phyloP scores from a whole-genome alignment of 2,797 vertebrate genomes.

The Potorous gilbertii region DNA sequence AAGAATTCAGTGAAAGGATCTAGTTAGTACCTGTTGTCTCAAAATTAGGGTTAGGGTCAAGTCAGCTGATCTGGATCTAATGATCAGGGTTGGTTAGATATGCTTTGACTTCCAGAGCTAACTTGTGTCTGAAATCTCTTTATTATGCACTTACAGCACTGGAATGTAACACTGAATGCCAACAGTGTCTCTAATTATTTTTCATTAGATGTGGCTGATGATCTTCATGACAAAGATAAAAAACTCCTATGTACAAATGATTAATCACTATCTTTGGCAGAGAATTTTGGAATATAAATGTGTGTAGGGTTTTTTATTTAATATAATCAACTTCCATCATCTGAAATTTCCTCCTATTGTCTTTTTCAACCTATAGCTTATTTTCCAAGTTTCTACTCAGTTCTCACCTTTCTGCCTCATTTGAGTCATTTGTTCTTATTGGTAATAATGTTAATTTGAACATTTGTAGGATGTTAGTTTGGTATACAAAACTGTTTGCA shows the following conservation, averaged over 20 bases:
- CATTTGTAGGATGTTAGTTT: background rate
- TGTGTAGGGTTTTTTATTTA: background rate
- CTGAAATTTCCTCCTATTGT: background rate
- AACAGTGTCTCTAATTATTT: background rate
- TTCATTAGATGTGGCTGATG: background rate
- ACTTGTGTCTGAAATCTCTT: background rate
- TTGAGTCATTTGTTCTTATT: constrained; percentile 10
- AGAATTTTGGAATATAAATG: background rate
- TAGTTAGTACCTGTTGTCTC: background rate
- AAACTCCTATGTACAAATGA: background rate
- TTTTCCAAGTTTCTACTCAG: constrained; percentile 5
- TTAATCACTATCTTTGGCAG: background rate
- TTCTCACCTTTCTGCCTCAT: background rate
- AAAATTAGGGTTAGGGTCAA: background rate
- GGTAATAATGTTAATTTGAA: constrained; percentile 40
- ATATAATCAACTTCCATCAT: background rate
- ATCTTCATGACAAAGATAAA: background rate
- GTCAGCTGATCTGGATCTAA: background rate
- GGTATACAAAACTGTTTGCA: background rate
- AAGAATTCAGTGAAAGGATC: rapidly evolving
- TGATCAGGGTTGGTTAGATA: background rate
- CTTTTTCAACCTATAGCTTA: background rate
- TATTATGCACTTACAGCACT: background rate
- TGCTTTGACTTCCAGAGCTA: background rate
- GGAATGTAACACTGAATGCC: background rate